Evolutionary conservation across 2,888 invertebrate species (phyloP), one percentile per base, ranked within the genome.

Genomic region (Junonia oenone): DNA sequence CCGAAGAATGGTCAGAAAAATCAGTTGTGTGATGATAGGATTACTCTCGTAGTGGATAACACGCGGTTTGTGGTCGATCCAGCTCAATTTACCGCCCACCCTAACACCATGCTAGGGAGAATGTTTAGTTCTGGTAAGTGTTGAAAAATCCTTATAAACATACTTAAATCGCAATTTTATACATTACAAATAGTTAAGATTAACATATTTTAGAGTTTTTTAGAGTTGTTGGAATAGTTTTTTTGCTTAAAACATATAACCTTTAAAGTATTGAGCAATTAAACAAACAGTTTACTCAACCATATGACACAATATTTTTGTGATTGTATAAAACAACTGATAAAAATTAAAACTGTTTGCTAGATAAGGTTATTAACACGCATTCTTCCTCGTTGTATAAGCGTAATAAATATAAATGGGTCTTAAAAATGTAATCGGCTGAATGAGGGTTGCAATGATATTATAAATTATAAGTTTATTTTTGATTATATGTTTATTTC

Each of bases 91-190:
- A 95, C 96, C 8, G 96, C 97, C 2, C 97, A 99, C 84, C 98
- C 99, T 0, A 98, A 99, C 77, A 99, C 99, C 0, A 99, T 99
- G 99, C 90, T 99, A 29, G 99, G 99, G n/a, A 94, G 98, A 68
- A 99, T 99, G 99, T 99, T 99, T 73, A 97, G 97, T 76, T 96
- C 97, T 9, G 97, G 97, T 59, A 56, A 73, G 74, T 68, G 11
- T n/a, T 40, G 4, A 4, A 11, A 19, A 9, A 11, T n/a, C 22
- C 52, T 55, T 55, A 48, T 37, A 9, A 22, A 22, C 5, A 22
- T 2, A 22, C 2, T 3, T 3, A 3, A 22, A 22, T 22, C 22
- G 22, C 22, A 2, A 22, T 22, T 22, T 22, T 5, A 22, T 22
- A 22, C 22, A 22, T 13, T 4, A 33, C 13, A 3, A 33, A 13